A percentile compares a stretch with the other conserved stretches of the same genome.
phyloP scores from a whole-genome alignment of 2,113 vertebrate genomes.

The Pterocles gutturalis region DNA sequence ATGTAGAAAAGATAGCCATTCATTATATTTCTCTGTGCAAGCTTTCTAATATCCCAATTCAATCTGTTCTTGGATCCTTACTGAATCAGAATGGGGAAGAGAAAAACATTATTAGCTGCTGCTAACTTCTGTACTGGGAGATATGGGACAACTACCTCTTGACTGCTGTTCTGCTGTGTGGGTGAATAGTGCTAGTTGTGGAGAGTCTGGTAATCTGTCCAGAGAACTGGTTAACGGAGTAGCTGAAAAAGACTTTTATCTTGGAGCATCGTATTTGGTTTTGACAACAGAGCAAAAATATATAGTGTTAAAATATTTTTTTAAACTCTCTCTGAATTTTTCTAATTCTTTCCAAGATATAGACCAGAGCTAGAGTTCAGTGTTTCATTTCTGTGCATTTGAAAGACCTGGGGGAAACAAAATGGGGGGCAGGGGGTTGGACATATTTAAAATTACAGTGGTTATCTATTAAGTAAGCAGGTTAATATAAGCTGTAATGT shows the following conservation, averaged over 20 bases:
- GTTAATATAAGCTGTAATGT: background rate
- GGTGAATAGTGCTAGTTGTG: background rate
- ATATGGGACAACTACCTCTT: background rate
- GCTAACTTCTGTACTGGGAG: background rate
- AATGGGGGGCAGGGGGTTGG: background rate
- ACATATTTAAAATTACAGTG: background rate
- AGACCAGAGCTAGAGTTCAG: background rate
- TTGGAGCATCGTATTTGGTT: background rate
- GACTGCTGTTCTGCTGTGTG: background rate
- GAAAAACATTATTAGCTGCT: background rate
- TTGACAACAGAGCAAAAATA: background rate
- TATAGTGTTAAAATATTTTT: background rate
- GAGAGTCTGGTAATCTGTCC: background rate
- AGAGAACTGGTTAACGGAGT: background rate
- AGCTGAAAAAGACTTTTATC: background rate
- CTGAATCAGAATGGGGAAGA: background rate
- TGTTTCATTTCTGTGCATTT: background rate
- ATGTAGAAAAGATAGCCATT: background rate
- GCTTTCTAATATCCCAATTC: background rate
- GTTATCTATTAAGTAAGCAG: background rate
- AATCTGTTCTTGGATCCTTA: background rate
- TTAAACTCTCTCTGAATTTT: background rate
- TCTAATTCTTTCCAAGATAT: background rate
- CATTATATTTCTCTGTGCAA: background rate
- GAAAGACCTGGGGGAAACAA: background rate